Percentiles rank a stretch among this genome's conserved stretches.
Conservation (phyloP, 2,797 vertebrate species). For the Tauraco hartlaubi region DNA sequence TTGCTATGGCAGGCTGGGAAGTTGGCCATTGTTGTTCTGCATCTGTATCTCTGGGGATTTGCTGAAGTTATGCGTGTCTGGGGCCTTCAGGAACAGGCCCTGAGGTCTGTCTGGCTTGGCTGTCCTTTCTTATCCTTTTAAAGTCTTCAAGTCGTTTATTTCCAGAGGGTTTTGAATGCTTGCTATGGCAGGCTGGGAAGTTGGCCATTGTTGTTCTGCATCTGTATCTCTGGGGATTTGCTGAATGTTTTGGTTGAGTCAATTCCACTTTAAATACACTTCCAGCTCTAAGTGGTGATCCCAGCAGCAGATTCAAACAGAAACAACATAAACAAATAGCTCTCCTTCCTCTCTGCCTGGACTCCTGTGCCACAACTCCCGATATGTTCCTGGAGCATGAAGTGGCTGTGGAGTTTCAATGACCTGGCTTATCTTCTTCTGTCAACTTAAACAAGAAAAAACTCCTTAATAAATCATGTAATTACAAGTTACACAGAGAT, state of each 20-base stretch:
- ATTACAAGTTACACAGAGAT: constrained; percentile 53
- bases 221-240: constrained; percentile 34
- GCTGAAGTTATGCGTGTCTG: neutral
- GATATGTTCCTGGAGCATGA: neutral
- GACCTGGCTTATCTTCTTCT: constrained; percentile 28
- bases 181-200: constrained; percentile 38
- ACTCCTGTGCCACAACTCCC: neutral
- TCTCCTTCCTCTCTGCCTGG: neutral
- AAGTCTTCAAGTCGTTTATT: constrained; percentile 33
- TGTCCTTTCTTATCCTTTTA: constrained; percentile 32
- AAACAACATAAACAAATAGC: neutral
- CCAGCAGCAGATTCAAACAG: neutral
- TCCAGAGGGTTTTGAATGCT: constrained; percentile 21
- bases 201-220: constrained; percentile 52
- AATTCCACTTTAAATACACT: constrained; percentile 36
- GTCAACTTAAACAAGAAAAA: constrained; percentile 48
- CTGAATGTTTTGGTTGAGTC: constrained; percentile 56
- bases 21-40: constrained; percentile 51
- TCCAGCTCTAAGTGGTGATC: constrained; percentile 16
- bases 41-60: constrained; percentile 33
- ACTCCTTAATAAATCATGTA: constrained; percentile 31
- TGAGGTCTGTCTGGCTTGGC: neutral
- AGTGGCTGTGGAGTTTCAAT: constrained; percentile 41
- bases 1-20: constrained; percentile 39
- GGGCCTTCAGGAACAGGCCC: neutral